phyloP scores from a whole-genome alignment of 2,888 invertebrate genomes.

The Nemurella pictetii region DNA sequence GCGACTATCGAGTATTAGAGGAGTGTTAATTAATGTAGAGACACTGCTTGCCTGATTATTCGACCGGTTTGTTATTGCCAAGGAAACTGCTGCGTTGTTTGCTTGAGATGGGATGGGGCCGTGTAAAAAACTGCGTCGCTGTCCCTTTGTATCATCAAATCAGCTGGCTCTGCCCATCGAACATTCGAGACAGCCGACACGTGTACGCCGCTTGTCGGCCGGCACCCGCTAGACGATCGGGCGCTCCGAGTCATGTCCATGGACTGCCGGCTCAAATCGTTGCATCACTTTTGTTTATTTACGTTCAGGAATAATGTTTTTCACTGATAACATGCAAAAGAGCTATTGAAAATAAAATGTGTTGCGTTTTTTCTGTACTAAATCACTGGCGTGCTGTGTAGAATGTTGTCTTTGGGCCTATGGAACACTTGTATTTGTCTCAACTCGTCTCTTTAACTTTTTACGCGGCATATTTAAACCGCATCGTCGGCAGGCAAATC shows the following conservation, averaged over 20 bases:
- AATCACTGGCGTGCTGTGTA: background rate
- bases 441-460: background rate
- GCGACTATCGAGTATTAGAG: too few relatives aligned
- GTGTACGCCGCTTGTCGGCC: background rate
- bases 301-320: conserved; percentile 8
- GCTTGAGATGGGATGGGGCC: too few relatives aligned
- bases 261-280: background rate
- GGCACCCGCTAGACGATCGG: background rate
- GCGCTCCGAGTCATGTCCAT: background rate
- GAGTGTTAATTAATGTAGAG: too few relatives aligned
- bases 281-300: background rate
- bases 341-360: background rate
- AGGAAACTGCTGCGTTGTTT: background rate
- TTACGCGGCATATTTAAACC: background rate
- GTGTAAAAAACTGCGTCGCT: background rate
- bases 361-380: background rate
- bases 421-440: too few relatives aligned
- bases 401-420: background rate
- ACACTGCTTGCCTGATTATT: too few relatives aligned
- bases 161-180: background rate
- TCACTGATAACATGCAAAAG: background rate
- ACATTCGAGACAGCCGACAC: background rate
- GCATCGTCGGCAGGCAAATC: too few relatives aligned
- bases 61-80: background rate
- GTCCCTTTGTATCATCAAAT: background rate